These are phyloP conservation scores for Chrysotoxum bicinctum DNA, from an alignment of 2,888 invertebrate genomes.

Conservation along the genomic window DNA sequence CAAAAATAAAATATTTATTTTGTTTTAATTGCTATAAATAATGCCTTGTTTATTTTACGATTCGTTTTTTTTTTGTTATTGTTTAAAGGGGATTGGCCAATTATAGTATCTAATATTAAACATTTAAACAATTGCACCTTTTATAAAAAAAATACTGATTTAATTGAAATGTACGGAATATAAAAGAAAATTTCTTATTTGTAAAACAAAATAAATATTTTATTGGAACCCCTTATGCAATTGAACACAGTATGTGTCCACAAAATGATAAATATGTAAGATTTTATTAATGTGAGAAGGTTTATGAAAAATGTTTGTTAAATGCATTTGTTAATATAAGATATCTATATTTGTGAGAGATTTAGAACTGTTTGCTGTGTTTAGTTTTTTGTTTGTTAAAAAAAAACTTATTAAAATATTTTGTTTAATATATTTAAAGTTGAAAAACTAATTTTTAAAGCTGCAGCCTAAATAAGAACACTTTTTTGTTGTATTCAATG, in stretches of 20 bases:
- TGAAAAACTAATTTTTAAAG: not conserved
- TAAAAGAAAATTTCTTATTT: too few relatives aligned
- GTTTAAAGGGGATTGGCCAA: too few relatives aligned
- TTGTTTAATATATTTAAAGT: not conserved
- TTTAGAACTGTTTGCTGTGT: not conserved
- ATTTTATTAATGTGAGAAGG: slow-evolving; percentile 9
- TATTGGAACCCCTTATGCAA: not conserved
- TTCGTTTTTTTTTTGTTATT: too few relatives aligned
- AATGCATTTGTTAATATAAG: slow-evolving; percentile 8
- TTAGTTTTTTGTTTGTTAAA: not conserved
- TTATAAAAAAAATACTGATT: too few relatives aligned
- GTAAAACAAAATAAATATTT: slow-evolving; percentile 8
- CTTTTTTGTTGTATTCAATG: not conserved
- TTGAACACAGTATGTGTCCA: slow-evolving; percentile 1
- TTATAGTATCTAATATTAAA: too few relatives aligned
- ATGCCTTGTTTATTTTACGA: too few relatives aligned
- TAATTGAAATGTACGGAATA: too few relatives aligned
- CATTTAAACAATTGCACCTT: too few relatives aligned
- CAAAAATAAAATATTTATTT: slow-evolving; percentile 19
- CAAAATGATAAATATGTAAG: not conserved
- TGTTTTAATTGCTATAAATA: too few relatives aligned
- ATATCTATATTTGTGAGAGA: not conserved
- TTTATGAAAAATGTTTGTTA: slow-evolving; percentile 14
- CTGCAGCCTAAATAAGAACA: slow-evolving; percentile 2
- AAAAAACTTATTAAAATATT: not conserved